Conservation (phyloP, 1,140 invertebrate genomes). For the Aleiodes sp. region DNA sequence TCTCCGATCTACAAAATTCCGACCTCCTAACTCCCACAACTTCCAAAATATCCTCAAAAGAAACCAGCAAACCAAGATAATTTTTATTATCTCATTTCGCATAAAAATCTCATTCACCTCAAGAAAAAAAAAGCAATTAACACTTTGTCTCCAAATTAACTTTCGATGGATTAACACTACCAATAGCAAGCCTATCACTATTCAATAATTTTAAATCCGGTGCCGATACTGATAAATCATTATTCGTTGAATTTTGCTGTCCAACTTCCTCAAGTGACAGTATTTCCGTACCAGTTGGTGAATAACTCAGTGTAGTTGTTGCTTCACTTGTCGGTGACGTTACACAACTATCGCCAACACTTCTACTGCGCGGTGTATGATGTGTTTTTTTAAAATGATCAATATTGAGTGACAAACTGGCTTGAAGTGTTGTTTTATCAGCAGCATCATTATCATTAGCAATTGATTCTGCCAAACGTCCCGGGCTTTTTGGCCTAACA, state of each 20-base stretch:
- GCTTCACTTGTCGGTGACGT: conserved; percentile 58
- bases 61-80: not conserved
- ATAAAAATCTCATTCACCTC: not conserved
- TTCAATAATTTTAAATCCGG: conserved; percentile 24
- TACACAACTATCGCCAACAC: conserved; percentile 55
- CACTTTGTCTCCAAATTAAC: conserved; percentile 56
- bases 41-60: too few relatives aligned
- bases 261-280: conserved; percentile 51
- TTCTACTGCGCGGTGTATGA: conserved; percentile 48
- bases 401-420: conserved; percentile 51
- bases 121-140: conserved; percentile 39
- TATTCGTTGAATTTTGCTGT: conserved; percentile 36
- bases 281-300: conserved; percentile 54
- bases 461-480: not conserved
- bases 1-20: too few relatives aligned
- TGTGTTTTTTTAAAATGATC: conserved; percentile 48
- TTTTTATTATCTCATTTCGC: not conserved
- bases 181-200: conserved; percentile 41
- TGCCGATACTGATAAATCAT: conserved; percentile 36
- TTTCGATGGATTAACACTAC: conserved; percentile 42
- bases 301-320: conserved; percentile 56
- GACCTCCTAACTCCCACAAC: too few relatives aligned
- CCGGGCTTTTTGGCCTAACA: conserved; percentile 47
- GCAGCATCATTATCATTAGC: not conserved
- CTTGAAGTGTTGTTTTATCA: conserved; percentile 46